phyloP scores from a whole-genome alignment of 2,888 invertebrate species.

The Malacosoma neustria region DNA sequence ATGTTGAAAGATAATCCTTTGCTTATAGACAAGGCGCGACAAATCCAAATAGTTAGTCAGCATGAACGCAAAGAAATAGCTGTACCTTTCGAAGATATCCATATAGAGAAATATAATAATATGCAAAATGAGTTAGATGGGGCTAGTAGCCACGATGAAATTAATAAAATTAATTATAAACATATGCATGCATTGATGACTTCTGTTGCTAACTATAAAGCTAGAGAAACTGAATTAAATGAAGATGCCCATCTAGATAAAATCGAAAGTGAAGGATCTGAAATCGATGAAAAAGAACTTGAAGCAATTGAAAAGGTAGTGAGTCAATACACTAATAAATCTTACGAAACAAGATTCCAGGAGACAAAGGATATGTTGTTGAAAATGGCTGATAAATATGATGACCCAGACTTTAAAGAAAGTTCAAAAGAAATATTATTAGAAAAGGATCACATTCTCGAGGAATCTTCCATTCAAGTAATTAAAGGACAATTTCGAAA shows the following conservation, averaged over 20 bases:
- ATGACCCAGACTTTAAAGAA: slow-evolving; percentile 24
- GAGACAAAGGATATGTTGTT: slow-evolving; percentile 59
- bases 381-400: slow-evolving; percentile 48
- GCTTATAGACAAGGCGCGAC: slow-evolving; percentile 52
- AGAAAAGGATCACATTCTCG: slow-evolving; percentile 32
- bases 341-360: slow-evolving; percentile 55
- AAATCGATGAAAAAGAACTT: slow-evolving; percentile 39
- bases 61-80: slow-evolving; percentile 27
- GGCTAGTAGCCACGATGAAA: slow-evolving; percentile 26
- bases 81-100: slow-evolving; percentile 47
- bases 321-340: slow-evolving; percentile 51
- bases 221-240: slow-evolving; percentile 15
- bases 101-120: slow-evolving; percentile 31
- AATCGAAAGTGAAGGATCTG: slow-evolving; percentile 16
- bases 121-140: slow-evolving; percentile 42
- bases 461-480: slow-evolving; percentile 41
- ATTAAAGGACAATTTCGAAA: slow-evolving; percentile 33
- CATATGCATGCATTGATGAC: slow-evolving; percentile 49
- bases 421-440: slow-evolving; percentile 14
- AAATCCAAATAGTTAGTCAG: slow-evolving; percentile 49
- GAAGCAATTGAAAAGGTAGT: slow-evolving; percentile 55
- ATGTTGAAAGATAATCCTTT: slow-evolving; percentile 47
- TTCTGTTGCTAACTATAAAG: slow-evolving; percentile 32
- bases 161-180: slow-evolving; percentile 45
- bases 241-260: slow-evolving; percentile 11